Percentiles rank a stretch among this genome's conserved stretches.
phyloP scores from a whole-genome alignment of 2,113 vertebrate species.

The Rostratula benghalensis region DNA sequence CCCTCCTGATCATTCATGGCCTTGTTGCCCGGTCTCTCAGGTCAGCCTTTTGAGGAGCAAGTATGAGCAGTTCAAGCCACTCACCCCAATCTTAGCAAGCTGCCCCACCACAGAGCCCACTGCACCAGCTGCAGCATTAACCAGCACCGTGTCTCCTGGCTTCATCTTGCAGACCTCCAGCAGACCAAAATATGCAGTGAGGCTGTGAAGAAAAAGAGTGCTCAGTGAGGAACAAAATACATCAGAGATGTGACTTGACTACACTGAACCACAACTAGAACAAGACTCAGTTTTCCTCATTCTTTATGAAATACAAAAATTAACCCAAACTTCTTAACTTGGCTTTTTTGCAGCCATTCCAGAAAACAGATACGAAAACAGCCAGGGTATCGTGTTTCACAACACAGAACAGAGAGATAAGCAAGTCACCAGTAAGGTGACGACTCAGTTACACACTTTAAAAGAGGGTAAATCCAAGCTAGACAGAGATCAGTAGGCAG shows the following conservation, averaged over 20 bases:
- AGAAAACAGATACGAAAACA: not conserved
- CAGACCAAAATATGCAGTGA: conserved; percentile 86
- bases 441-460: not conserved
- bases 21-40: not conserved
- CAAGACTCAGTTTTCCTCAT: not conserved
- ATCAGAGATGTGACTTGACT: not conserved
- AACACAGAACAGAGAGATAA: not conserved
- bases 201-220: conserved; percentile 67
- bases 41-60: not conserved
- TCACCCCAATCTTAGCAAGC: conserved; percentile 86
- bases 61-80: not conserved
- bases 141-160: conserved; percentile 83
- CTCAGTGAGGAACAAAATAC: not conserved
- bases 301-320: not conserved
- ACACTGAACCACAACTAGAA: not conserved
- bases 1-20: not conserved
- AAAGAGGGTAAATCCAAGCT: not conserved
- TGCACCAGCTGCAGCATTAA: conserved; percentile 88
- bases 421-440: not conserved
- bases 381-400: too few species aligned
- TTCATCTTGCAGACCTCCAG: conserved; percentile 81
- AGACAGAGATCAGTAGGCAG: not conserved
- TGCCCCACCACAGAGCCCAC: conserved; percentile 88
- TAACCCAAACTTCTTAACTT: not conserved
- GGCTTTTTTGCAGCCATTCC: not conserved